Percentiles rank a stretch among this genome's conserved stretches.
Conservation (phyloP, 2,888 invertebrate genomes). For the Tribolium freemani region DNA sequence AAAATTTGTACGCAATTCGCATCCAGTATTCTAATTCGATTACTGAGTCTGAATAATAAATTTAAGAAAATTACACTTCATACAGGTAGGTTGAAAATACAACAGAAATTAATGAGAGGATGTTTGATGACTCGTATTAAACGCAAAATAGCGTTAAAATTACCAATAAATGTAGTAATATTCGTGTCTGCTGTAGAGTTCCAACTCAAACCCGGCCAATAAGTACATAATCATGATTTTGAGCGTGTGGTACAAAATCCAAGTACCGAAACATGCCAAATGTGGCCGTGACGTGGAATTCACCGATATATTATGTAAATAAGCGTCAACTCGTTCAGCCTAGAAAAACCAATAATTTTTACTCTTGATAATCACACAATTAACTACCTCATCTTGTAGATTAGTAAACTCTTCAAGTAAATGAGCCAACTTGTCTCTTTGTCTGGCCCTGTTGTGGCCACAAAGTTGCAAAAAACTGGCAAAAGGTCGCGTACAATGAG, state of each 20-base stretch:
- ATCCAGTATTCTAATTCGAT: too few species aligned
- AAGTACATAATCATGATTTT: conserved; percentile 94
- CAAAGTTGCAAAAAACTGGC: conserved; percentile 88
- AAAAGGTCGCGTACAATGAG: conserved; percentile 89
- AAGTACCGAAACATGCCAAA: conserved; percentile 91
- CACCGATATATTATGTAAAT: conserved; percentile 78
- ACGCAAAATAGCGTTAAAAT: conserved; percentile 51
- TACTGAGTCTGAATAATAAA: too few species aligned
- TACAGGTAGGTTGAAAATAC: too few species aligned
- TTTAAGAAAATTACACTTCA: too few species aligned
- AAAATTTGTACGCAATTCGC: too few species aligned
- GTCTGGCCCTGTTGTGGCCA: conserved; percentile 95
- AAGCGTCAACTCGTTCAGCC: conserved; percentile 93
- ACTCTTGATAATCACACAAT: conserved; percentile 17
- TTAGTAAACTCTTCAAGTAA: conserved; percentile 91
- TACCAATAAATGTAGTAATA: conserved; percentile 96
- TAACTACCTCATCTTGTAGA: conserved; percentile 94
- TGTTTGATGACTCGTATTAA: too few species aligned
- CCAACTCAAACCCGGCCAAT: conserved; percentile 94
- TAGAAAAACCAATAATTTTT: conserved; percentile 62
- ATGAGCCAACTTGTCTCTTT: conserved; percentile 92
- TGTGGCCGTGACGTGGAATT: conserved; percentile 80
- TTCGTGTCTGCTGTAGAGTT: conserved; percentile 96
- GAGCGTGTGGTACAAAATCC: conserved; percentile 95
- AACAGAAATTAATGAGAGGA: too few species aligned